phyloP scores from a whole-genome alignment of 2,888 invertebrate genomes.

The Lacanobia oleracea region DNA sequence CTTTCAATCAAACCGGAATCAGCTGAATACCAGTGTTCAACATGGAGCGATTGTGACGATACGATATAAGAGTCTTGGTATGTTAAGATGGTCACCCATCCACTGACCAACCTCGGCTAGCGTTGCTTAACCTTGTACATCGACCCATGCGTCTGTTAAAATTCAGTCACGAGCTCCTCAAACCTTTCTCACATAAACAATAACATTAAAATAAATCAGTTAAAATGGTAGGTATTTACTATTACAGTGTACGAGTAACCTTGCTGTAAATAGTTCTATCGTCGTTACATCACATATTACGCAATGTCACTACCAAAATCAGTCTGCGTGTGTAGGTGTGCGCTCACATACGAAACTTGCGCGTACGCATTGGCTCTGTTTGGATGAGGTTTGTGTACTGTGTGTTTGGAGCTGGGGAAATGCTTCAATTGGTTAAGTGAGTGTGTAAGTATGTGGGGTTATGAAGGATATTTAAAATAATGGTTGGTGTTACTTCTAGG shows the following conservation, averaged over 20 bases:
- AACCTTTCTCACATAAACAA: conserved; percentile 38
- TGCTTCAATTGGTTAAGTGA: conserved; percentile 19
- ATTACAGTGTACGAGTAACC: conserved; percentile 52
- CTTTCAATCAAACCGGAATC: too few species aligned
- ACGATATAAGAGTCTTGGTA: too few species aligned
- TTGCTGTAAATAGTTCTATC: conserved; percentile 64
- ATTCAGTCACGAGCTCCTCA: too few species aligned
- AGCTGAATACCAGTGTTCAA: too few species aligned
- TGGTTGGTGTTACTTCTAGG: background rate
- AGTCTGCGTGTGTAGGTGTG: conserved; percentile 26
- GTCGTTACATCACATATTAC: conserved; percentile 70
- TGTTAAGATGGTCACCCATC: too few species aligned
- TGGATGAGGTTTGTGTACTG: conserved; percentile 4
- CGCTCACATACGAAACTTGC: conserved; percentile 26
- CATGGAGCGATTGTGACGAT: too few species aligned
- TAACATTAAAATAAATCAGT: conserved; percentile 29
- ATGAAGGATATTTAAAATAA: background rate
- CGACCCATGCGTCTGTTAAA: too few species aligned
- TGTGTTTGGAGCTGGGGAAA: conserved; percentile 14
- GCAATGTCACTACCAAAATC: conserved; percentile 67
- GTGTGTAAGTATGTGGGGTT: background rate
- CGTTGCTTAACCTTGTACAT: too few species aligned
- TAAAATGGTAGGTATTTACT: conserved; percentile 37
- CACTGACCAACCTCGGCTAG: too few species aligned
- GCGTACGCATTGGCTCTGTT: conserved; percentile 45